Evolutionary conservation across 2,888 invertebrate genomes (phyloP).

Genomic region (Acanthosoma haemorrhoidale): DNA sequence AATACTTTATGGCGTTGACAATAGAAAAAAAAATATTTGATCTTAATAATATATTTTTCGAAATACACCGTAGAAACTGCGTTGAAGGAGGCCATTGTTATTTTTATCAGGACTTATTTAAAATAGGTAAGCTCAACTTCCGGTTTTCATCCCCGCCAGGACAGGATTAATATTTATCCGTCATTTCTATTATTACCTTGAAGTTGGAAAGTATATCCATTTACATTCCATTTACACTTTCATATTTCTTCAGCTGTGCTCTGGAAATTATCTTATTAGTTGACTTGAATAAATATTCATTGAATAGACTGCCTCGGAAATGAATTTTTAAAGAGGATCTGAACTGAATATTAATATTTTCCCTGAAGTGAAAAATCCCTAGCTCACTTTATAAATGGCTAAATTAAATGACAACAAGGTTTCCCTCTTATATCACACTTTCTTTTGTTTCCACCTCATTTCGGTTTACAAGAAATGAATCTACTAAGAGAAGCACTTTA

Average conservation of each 20-base stretch:
- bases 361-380: slow-evolving; percentile 16
- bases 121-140: too few species aligned
- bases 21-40: too few species aligned
- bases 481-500: not conserved
- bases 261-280: slow-evolving; percentile 11
- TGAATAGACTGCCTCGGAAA: not conserved
- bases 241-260: not conserved
- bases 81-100: too few species aligned
- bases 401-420: slow-evolving; percentile 13
- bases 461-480: not conserved
- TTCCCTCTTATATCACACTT: slow-evolving; percentile 7
- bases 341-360: slow-evolving; percentile 14
- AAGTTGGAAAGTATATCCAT: too few species aligned
- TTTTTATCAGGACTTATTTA: too few species aligned
- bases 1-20: too few species aligned
- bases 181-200: too few species aligned
- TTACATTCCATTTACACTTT: not conserved
- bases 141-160: too few species aligned
- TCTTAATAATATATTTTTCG: too few species aligned
- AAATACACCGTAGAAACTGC: too few species aligned
- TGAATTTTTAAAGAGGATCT: not conserved
- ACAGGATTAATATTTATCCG: too few species aligned
- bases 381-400: not conserved
- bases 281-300: slow-evolving; percentile 12
- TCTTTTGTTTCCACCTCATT: slow-evolving; percentile 13